Conservation (phyloP, 1,140 invertebrate species). For the Sarcophaga bullata region DNA sequence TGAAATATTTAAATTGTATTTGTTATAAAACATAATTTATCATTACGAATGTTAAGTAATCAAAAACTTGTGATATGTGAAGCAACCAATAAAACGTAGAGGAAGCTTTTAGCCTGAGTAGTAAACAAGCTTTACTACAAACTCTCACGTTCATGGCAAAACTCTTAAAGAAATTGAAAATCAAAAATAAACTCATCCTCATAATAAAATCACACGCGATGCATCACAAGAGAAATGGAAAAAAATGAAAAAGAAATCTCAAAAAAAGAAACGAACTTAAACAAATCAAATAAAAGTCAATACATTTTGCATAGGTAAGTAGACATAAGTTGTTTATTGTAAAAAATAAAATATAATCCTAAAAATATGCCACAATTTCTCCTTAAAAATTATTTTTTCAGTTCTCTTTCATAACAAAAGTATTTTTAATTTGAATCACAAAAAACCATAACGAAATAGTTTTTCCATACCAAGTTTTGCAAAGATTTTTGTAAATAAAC, state of each 20-base stretch:
- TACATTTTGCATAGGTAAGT: constrained; percentile 39
- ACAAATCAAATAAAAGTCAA: constrained; percentile 40
- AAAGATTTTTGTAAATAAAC: too few species aligned
- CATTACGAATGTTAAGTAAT: constrained; percentile 40
- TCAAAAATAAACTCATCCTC: background rate
- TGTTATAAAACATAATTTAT: background rate
- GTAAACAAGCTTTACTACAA: background rate
- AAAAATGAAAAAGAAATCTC: background rate
- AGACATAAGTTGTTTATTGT: background rate
- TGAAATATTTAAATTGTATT: background rate
- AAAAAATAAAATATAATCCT: constrained; percentile 1
- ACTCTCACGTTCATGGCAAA: background rate
- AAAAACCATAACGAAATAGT: too few species aligned
- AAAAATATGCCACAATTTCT: constrained; percentile 31
- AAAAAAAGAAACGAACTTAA: constrained; percentile 19
- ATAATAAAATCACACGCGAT: too few species aligned
- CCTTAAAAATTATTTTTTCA: background rate
- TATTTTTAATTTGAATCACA: too few species aligned
- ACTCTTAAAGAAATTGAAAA: background rate
- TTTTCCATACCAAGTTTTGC: too few species aligned
- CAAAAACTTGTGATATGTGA: constrained; percentile 39
- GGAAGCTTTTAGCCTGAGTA: background rate
- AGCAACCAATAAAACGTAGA: constrained; percentile 34
- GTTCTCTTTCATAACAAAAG: too few species aligned
- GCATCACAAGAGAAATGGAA: background rate